Evolutionary conservation across 30 jellyfish, hydroid and myxozoan species (phyloP).

Genomic region (Turritopsis dohrnii): DNA sequence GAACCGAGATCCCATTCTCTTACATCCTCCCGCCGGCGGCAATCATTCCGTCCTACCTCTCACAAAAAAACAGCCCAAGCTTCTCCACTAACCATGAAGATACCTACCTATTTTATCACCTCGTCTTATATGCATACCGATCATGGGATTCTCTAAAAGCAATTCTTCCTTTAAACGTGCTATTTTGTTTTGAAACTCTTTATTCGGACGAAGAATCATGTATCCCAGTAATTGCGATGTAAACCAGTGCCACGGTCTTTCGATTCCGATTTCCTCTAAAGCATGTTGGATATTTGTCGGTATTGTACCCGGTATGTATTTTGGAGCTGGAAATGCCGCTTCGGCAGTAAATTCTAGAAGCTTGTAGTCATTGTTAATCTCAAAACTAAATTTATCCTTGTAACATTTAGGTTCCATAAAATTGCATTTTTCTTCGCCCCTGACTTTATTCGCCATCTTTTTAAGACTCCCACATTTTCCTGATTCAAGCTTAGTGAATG

Average conservation of each 20-base stretch:
- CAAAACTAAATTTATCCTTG: neutral
- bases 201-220: neutral
- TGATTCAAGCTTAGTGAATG: neutral
- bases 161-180: neutral
- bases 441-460: neutral
- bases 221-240: neutral
- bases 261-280: neutral
- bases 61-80: neutral
- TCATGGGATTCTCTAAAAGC: neutral
- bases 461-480: conserved; percentile 1
- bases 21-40: too few species aligned
- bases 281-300: neutral
- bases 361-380: neutral
- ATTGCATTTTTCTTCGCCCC: neutral
- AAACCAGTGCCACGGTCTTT: conserved; percentile 10
- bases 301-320: neutral
- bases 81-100: neutral
- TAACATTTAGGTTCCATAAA: neutral
- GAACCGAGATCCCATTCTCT: too few species aligned
- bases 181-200: neutral
- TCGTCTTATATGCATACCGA: conserved; percentile 3
- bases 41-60: too few species aligned
- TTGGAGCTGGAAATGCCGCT: conserved; percentile 10
- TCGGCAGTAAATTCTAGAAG: neutral
- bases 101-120: conserved; percentile 13